Base-by-base conservation (phyloP, 1,140 invertebrate species). In the Cotesia chilonis region DNA sequence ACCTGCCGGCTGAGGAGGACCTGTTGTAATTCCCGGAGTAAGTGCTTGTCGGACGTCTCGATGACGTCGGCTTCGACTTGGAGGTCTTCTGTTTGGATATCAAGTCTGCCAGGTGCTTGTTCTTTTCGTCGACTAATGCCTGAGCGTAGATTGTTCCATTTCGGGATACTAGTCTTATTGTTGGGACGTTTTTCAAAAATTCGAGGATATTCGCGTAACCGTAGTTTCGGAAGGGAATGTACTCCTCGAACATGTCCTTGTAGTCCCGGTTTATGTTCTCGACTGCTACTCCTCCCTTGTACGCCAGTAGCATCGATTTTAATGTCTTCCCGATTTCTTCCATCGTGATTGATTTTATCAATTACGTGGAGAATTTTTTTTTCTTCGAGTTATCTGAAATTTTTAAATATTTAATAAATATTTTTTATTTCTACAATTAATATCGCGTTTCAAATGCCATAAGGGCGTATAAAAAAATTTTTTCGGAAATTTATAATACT, bases 61-160 rank as follows among this genome's bases (percentile, higher is more conserved):
- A 52, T 14, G n/a, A 35, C 10, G 37, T 65, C n/a, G 36, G 12
- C 5, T 88, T 88, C 76, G 86, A 84, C 68, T 38, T 52, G 9
- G 76, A 78, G 28, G 84, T 67, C 76, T 90, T 92, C 75, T 92
- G 91, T 37, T 85, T 84, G 6, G 85, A 74, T 9, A 92, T 87
- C 86, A 92, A 86, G 66, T 87, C 81, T 1, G 87, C 83, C 73
- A 92, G 88, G 79, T 92, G 90, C 52, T 85, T 85, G 1, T 89
- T 89, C 73, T 89, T 86, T 65, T 88, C 84, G 6, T 81, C 88
- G 9, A 87, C 84, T 72, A 87, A 80, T 0, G 89, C 90, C 76
- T 89, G 86, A 51, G 91, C 86, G 73, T 87, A 85, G 72, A 83
- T 83, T 70, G 88, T 87, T 3, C 86, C 87, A 4, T 78, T 73